Percentiles rank a stretch among this genome's conserved stretches.
These are phyloP conservation scores for Paradisaea rubra DNA, from an alignment of 2,113 vertebrate species.

Conservation along the genomic window DNA sequence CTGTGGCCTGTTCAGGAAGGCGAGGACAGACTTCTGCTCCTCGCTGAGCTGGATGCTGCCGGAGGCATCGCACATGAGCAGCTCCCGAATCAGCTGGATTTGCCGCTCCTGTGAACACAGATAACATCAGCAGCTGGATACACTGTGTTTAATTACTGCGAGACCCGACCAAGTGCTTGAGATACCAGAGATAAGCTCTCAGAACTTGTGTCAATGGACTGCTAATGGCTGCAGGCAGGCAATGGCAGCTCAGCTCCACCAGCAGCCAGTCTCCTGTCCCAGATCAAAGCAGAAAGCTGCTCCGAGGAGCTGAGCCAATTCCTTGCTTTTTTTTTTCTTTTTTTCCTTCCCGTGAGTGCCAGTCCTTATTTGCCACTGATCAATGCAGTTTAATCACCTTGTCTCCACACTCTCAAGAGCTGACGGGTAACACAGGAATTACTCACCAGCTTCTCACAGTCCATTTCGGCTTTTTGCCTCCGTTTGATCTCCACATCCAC, in stretches of 20 bases:
- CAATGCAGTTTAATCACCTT: not conserved
- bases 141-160: not conserved
- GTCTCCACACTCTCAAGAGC: not conserved
- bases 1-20: constrained; percentile 87
- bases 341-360: not conserved
- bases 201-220: not conserved
- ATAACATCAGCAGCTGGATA: constrained; percentile 15
- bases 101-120: constrained; percentile 82
- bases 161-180: fast-evolving
- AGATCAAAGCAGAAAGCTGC: not conserved
- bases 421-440: not conserved
- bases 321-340: not conserved
- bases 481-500: constrained; percentile 95
- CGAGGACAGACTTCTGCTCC: constrained; percentile 91
- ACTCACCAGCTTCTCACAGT: constrained; percentile 89
- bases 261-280: not conserved
- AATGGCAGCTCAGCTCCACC: constrained; percentile 28
- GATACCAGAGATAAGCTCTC: constrained; percentile 5
- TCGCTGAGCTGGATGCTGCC: constrained; percentile 93
- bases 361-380: constrained; percentile 25
- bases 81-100: constrained; percentile 91
- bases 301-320: not conserved
- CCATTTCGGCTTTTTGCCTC: constrained; percentile 88
- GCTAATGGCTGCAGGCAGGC: constrained; percentile 7
- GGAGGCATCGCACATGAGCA: constrained; percentile 88